These are phyloP conservation scores for Caenorhabditis inopinata DNA, from an alignment of 1,140 invertebrate species.

Conservation along the genomic window DNA sequence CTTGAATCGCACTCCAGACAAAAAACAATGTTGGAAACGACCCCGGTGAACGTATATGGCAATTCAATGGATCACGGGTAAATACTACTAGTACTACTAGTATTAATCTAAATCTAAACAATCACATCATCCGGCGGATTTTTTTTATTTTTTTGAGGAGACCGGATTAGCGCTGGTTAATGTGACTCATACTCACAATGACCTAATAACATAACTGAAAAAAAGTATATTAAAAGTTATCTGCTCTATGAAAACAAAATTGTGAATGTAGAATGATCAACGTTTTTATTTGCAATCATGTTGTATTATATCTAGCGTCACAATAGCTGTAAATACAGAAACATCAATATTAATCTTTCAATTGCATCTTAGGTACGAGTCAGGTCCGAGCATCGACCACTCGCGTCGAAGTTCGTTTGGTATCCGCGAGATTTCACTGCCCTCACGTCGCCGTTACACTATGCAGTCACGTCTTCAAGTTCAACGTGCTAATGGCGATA, in stretches of 20 bases:
- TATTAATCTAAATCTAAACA: neutral
- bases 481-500: slow-evolving; percentile 1
- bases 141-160: neutral
- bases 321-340: too few relatives aligned
- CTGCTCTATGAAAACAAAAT: too few relatives aligned
- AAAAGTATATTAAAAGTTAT: too few relatives aligned
- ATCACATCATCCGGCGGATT: slow-evolving; percentile 13
- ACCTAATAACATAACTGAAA: too few relatives aligned
- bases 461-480: slow-evolving; percentile 19
- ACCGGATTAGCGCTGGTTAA: neutral
- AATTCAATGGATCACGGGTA: slow-evolving; percentile 26
- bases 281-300: too few relatives aligned
- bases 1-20: neutral
- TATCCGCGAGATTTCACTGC: slow-evolving; percentile 15
- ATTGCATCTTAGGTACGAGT: neutral
- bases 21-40: slow-evolving; percentile 16
- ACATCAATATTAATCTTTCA: too few relatives aligned
- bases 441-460: slow-evolving; percentile 12
- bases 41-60: slow-evolving; percentile 3
- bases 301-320: too few relatives aligned
- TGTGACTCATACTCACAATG: neutral
- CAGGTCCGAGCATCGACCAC: slow-evolving; percentile 10
- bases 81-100: neutral
- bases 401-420: slow-evolving; percentile 19
- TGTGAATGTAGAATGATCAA: too few relatives aligned